Evolutionary conservation across 1,140 invertebrate genomes (phyloP).

Genomic region (Pinna nobilis): DNA sequence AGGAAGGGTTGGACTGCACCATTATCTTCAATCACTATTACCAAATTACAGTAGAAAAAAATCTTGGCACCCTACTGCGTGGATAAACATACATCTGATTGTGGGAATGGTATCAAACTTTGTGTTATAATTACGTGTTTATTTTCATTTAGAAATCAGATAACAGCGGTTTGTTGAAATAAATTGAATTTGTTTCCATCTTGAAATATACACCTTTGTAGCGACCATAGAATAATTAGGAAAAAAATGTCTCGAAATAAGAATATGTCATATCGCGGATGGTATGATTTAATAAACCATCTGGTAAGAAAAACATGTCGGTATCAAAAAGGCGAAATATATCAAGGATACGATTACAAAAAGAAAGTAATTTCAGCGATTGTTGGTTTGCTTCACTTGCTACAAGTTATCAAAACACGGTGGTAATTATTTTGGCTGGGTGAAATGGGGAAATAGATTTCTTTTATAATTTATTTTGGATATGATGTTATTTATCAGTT

Average conservation of each 20-base stretch:
- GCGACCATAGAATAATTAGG: conserved; percentile 8
- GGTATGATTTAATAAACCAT: conserved; percentile 4
- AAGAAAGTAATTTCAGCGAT: conserved; percentile 5
- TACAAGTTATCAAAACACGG: conserved; percentile 32
- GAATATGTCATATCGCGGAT: conserved; percentile 2
- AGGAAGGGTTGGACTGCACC: conserved; percentile 14
- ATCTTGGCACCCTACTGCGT: conserved; percentile 21
- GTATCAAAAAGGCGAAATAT: conserved; percentile 1
- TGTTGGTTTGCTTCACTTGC: not conserved
- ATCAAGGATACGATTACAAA: not conserved
- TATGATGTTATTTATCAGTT: conserved; percentile 34
- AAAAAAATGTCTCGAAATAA: not conserved
- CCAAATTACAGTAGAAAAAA: conserved; percentile 11
- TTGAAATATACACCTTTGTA: conserved; percentile 12
- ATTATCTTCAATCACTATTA: not conserved
- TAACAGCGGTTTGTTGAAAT: conserved; percentile 5
- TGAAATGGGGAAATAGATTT: conserved; percentile 14
- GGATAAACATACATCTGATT: conserved; percentile 21
- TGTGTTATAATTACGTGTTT: conserved; percentile 13
- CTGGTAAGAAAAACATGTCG: conserved; percentile 1
- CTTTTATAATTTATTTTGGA: conserved; percentile 20
- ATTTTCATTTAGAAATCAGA: conserved; percentile 24
- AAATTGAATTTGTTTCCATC: conserved; percentile 1
- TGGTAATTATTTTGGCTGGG: conserved; percentile 26
- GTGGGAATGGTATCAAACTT: not conserved